Base-by-base conservation (phyloP, 2,113 vertebrate genomes). In the Hemibagrus wyckioides region DNA sequence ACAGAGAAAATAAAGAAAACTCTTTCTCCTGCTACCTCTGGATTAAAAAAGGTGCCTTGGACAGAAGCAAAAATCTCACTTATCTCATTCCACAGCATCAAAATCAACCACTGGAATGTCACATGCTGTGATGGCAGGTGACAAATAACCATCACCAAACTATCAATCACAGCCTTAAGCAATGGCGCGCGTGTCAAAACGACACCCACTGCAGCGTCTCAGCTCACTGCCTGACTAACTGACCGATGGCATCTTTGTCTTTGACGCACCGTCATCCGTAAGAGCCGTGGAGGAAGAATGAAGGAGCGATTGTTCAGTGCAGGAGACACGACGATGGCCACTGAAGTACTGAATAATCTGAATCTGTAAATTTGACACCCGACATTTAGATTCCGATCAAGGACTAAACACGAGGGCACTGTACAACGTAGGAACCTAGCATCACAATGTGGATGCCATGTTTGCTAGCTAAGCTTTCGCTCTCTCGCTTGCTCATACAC, bases 151-250 rank as follows among this genome's bases (percentile, higher is more conserved):
- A 88, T 83, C 90, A 91, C 75, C 41, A n/a, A 85, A 77, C 76
- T 75, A 94, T 92, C 92, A 94, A 91, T 93, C 92, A 91, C 77
- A 80, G 80, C 80, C 88, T 89, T 89, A 89, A 80, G 80, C 90
- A 63, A 80, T 75, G 52, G 59, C 75, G 63, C 86, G 88, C 83
- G 80, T 86, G 88, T 84, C 85, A 59, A 77, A 84, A 39, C 48
- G 63, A 82, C 84, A 80, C 75, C 25, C 83, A 52, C 33, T 48
- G 83, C 83, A 69, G 50, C 85, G 75, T 82, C 57, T 76, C 67
- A 86, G 89, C 87, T 92, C 91, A 90, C 63, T 88, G 90, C 86
- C 88, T 87, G 69, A 88, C 87, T 90, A 92, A 89, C 82, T 83
- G 85, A 92, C 92, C 86, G 69, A 89, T 86, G 71, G 75, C 85